Conservation (phyloP, 1,140 invertebrate species). For the Paracyclopina nana region DNA sequence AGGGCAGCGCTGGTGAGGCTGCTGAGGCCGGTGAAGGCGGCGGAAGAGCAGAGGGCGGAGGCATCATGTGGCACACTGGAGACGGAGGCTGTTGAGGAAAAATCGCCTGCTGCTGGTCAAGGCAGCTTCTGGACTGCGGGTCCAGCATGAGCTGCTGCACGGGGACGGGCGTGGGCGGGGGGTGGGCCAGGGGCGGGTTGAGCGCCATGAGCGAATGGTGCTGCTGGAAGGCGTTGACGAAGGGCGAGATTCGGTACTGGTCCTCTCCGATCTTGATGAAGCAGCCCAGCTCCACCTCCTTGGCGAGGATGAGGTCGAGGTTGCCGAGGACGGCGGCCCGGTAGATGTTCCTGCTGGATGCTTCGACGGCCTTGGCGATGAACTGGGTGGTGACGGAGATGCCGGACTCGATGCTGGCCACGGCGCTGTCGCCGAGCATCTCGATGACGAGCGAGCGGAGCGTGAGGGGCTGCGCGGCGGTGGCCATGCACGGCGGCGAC, state of each 20-base stretch:
- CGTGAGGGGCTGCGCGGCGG: neutral
- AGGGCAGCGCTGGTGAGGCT: neutral
- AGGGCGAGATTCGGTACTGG: neutral
- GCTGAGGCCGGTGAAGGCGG: neutral
- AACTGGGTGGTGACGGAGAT: neutral
- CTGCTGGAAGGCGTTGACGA: neutral
- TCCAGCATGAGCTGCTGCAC: neutral
- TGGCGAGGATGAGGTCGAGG: conserved; percentile 7
- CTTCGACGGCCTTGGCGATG: neutral
- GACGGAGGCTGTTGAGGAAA: neutral
- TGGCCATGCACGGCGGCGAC: too few species aligned
- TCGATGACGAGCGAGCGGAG: neutral
- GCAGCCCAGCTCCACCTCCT: conserved; percentile 10
- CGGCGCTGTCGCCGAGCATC: neutral
- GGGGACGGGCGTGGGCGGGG: too few species aligned
- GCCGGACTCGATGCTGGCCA: neutral
- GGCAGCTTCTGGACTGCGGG: neutral
- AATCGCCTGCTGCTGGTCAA: too few species aligned
- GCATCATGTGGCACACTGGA: neutral
- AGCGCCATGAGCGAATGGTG: too few species aligned
- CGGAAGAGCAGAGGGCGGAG: neutral
- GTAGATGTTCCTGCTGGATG: conserved; percentile 4
- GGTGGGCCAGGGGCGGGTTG: too few species aligned
- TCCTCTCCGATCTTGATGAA: conserved; percentile 6
- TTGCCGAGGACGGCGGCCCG: conserved; percentile 1